Evolutionary conservation across 2,113 vertebrate genomes (phyloP).

Genomic region (Chamaea fasciata): DNA sequence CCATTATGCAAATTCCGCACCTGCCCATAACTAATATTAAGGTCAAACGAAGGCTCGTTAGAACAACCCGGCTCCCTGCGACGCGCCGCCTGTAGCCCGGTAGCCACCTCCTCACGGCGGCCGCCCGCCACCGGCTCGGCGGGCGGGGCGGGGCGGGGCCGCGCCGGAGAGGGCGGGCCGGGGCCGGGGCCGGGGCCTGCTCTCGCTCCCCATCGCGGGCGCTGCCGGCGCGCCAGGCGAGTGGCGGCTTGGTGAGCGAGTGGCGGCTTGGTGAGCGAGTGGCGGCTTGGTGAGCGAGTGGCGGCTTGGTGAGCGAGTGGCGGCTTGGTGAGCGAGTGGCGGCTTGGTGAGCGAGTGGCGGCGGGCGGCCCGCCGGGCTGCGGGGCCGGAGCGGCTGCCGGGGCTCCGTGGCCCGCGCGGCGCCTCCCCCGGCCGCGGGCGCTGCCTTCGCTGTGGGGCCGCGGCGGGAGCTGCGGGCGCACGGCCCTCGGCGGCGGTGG

Average conservation of each 20-base stretch:
- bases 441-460: not conserved
- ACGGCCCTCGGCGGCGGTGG: rapidly evolving
- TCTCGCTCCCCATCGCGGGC: rapidly evolving
- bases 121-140: not conserved
- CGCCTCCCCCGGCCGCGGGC: too few relatives aligned
- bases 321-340: too few relatives aligned
- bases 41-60: not conserved
- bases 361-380: not conserved
- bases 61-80: rapidly evolving
- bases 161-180: not conserved
- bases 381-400: not conserved
- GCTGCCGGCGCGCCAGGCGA: rapidly evolving
- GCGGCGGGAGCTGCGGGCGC: not conserved
- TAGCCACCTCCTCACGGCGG: not conserved
- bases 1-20: not conserved
- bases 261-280: too few relatives aligned
- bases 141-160: too few relatives aligned
- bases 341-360: rapidly evolving
- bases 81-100: too few relatives aligned
- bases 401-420: too few relatives aligned
- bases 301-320: too few relatives aligned
- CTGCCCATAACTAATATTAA: not conserved
- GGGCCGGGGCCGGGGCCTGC: not conserved
- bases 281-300: too few relatives aligned
- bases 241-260: too few relatives aligned